Conservation (phyloP, 53 echinoderm and acorn worm genomes). For the Hippasteria phrygiana region DNA sequence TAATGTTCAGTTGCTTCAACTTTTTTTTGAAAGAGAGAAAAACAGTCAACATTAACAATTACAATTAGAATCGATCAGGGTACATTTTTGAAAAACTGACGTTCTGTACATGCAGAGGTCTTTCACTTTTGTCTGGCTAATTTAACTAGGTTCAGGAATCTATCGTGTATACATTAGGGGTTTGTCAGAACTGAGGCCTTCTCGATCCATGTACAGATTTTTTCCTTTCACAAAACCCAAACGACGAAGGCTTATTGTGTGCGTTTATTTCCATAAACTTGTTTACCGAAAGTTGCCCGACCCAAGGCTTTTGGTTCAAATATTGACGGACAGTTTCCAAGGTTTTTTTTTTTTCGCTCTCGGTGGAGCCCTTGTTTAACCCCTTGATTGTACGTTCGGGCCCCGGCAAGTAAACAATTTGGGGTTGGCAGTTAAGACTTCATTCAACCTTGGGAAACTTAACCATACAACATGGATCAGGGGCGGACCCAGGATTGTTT, state of each 20-base stretch:
- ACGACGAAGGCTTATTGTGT: no score
- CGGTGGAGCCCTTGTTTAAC: background rate
- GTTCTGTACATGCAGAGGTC: no score
- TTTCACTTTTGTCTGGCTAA: no score
- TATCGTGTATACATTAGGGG: no score
- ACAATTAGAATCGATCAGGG: no score
- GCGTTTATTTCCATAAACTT: background rate
- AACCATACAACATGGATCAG: no score
- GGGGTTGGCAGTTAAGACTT: background rate
- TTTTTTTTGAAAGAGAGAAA: background rate
- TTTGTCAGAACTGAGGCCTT: no score
- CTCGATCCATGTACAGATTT: background rate
- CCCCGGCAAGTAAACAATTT: background rate
- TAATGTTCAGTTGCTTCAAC: slow-evolving; percentile 15
- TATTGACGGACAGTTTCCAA: slow-evolving; percentile 4
- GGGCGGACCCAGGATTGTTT: no score
- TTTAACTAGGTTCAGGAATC: no score
- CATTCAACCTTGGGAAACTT: background rate
- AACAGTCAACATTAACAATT: no score
- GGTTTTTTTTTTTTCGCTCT: background rate
- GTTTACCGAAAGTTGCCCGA: slow-evolving; percentile 1
- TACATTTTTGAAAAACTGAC: no score
- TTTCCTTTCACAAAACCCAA: background rate
- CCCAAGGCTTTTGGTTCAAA: background rate
- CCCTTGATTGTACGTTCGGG: background rate